Base-by-base conservation (phyloP, 2,888 invertebrate species). In the Eugnorisma glareosa region DNA sequence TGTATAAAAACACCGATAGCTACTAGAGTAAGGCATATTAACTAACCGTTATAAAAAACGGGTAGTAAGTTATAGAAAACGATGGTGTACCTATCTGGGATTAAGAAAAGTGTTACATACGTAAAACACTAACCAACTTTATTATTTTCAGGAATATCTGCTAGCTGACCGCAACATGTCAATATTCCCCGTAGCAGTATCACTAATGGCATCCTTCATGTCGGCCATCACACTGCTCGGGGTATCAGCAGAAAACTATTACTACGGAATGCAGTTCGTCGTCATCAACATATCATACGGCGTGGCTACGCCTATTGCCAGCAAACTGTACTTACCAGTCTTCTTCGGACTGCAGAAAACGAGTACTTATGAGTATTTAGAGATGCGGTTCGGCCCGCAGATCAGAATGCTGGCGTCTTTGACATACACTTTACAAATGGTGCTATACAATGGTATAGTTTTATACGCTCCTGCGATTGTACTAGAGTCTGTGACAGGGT, bases 321-420 rank as follows among this genome's bases (percentile, higher is more conserved):
- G 98, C 37, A 97, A 97, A 91, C 93, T 98, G 61, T 99, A 98
- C 93, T 96, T 99, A 78, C 99, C 99, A 57, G 98, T 99, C 59
- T 99, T 99, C 93, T 99, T 98, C 92, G 97, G 98, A 83, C 96
- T 99, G 15, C 98, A 98, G 93, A 98, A 98, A 81, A 98, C 98
- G n/a, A 99, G 99, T 93, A 98, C 98, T 73, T 99, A 99, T 92
- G 98, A 99, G 98, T 99, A 99, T 93, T 97, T 99, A 90, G 99
- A 99, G 93, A 96, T 97, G 89, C 97, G 99, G 84, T 99, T 99
- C 93, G 98, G 99, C 5, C 97, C 97, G 83, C 95, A 96, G 10
- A 97, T 99, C 43, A 97, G 99, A 89, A 94, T 98, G 83, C 94
- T 98, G 35, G 99, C 99, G 0, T 99, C 99, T 5, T 90, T 99